A percentile compares a stretch with the other conserved stretches of the same genome.
phyloP scores from a whole-genome alignment of 1,140 invertebrate genomes.

The Centruroides sculpturatus region DNA sequence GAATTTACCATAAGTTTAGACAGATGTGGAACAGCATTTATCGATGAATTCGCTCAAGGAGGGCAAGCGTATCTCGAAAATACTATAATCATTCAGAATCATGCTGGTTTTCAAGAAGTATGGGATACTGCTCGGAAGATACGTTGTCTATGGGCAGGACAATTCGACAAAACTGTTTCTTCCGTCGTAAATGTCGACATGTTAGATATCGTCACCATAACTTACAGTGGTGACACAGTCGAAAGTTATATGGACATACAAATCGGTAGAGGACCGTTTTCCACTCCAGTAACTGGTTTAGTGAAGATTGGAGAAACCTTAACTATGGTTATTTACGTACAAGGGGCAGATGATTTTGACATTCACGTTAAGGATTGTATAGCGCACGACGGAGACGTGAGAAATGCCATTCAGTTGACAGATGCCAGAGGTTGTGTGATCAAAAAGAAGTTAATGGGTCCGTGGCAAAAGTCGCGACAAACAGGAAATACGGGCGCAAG shows the following conservation, averaged over 20 bases:
- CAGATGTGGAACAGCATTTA: slow-evolving; percentile 41
- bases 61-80: slow-evolving; percentile 45
- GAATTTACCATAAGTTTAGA: slow-evolving; percentile 59
- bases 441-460: slow-evolving; percentile 65
- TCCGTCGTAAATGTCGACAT: slow-evolving; percentile 28
- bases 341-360: slow-evolving; percentile 61
- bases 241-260: slow-evolving; percentile 14
- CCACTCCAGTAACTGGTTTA: slow-evolving; percentile 44
- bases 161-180: slow-evolving; percentile 6
- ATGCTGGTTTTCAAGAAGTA: not conserved
- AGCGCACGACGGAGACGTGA: slow-evolving; percentile 48
- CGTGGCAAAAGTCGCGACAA: slow-evolving; percentile 62
- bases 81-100: slow-evolving; percentile 1
- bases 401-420: slow-evolving; percentile 50
- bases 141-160: slow-evolving; percentile 8
- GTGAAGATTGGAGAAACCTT: slow-evolving; percentile 67
- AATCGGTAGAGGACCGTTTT: slow-evolving; percentile 12
- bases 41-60: not conserved
- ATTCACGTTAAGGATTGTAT: slow-evolving; percentile 54
- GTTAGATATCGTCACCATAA: slow-evolving; percentile 44
- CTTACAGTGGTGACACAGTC: slow-evolving; percentile 11
- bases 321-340: slow-evolving; percentile 63
- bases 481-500: slow-evolving; percentile 54
- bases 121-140: slow-evolving; percentile 6
- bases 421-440: slow-evolving; percentile 54